These are phyloP conservation scores for Thalassophryne amazonica DNA, from an alignment of 2,797 vertebrate species.

Conservation along the genomic window DNA sequence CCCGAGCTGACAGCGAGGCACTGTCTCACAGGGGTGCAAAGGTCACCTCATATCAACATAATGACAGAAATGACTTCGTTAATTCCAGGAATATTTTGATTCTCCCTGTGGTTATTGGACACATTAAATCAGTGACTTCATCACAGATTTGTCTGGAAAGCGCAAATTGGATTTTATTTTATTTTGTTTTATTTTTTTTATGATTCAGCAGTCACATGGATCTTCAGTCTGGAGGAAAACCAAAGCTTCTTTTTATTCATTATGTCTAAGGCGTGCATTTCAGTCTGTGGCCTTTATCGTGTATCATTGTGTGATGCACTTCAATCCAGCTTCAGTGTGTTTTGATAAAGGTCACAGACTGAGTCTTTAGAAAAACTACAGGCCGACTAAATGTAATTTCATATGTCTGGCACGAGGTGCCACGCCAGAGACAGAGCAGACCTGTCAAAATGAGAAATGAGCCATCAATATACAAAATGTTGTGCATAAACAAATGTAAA, in stretches of 20 bases:
- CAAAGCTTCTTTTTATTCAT: background rate
- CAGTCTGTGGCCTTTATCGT: slow-evolving; percentile 32
- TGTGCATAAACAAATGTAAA: too few species aligned
- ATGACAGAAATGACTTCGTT: slow-evolving; percentile 4
- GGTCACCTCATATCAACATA: slow-evolving; percentile 50
- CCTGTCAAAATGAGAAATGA: too few species aligned
- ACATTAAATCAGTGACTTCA: slow-evolving; percentile 6
- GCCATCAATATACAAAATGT: too few species aligned
- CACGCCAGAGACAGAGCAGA: too few species aligned
- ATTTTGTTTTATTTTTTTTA: too few species aligned
- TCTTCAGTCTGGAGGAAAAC: slow-evolving; percentile 2
- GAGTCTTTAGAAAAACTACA: slow-evolving; percentile 2
- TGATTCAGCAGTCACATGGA: slow-evolving; percentile 14
- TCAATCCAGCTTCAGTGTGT: slow-evolving; percentile 17
- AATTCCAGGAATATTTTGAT: slow-evolving; percentile 24
- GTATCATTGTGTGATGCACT: slow-evolving; percentile 33
- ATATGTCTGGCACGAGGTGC: background rate
- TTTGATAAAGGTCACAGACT: slow-evolving; percentile 48
- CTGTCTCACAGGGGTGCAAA: slow-evolving; percentile 62
- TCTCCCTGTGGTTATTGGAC: slow-evolving; percentile 12
- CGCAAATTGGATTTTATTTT: slow-evolving; percentile 3
- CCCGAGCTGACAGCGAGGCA: slow-evolving; percentile 74
- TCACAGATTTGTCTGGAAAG: slow-evolving; percentile 13
- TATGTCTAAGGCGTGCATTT: slow-evolving; percentile 7
- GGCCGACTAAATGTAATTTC: background rate